Conservation (phyloP, 2,797 vertebrate species). For the Onychomys torridus region DNA sequence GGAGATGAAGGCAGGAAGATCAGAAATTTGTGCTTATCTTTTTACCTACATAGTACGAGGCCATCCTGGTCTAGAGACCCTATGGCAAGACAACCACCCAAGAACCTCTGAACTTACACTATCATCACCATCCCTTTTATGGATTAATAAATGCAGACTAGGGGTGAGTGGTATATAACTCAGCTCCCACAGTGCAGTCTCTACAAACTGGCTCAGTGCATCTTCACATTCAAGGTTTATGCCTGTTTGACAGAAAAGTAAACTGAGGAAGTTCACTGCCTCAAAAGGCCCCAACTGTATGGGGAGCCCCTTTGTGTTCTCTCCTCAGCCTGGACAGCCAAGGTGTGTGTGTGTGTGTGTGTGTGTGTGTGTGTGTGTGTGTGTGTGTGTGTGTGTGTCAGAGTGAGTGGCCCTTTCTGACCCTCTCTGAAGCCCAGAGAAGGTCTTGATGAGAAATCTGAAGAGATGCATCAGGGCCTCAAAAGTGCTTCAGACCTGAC, state of each 20-base stretch:
- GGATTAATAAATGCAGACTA: background rate
- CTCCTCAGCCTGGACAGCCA: background rate
- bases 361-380: background rate
- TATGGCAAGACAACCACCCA: background rate
- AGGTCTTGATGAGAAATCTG: slow-evolving; percentile 58
- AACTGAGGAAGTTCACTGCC: background rate
- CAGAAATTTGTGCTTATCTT: background rate
- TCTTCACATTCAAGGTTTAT: background rate
- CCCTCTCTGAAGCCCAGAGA: background rate
- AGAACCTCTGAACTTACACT: background rate
- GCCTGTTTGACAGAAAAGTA: background rate
- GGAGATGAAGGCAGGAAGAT: background rate
- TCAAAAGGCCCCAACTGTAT: background rate
- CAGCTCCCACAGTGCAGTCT: background rate
- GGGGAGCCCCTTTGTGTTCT: background rate
- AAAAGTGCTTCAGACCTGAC: background rate
- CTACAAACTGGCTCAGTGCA: background rate
- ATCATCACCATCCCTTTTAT: background rate
- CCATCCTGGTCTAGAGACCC: background rate
- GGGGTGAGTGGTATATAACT: background rate
- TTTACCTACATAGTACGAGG: background rate
- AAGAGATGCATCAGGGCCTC: background rate
- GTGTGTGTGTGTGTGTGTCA: background rate
- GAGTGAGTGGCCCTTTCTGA: background rate
- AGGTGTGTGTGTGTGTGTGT: background rate